Conservation (phyloP, 2,797 vertebrate genomes). For the Dicrostonyx torquatus region DNA sequence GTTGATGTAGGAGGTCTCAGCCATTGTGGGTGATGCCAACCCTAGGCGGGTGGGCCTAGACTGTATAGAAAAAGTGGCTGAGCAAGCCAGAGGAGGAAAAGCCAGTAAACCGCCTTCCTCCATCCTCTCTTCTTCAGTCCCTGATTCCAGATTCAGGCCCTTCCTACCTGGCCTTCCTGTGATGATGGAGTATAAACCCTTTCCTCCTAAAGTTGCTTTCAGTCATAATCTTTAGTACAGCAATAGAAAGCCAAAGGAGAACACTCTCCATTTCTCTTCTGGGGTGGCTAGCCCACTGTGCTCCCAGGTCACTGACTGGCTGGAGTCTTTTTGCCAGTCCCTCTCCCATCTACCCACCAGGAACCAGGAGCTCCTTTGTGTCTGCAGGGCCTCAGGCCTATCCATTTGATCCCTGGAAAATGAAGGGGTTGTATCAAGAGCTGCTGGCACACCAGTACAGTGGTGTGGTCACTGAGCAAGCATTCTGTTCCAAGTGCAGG, state of each 20-base stretch:
- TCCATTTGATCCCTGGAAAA: not conserved
- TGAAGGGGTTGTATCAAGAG: not conserved
- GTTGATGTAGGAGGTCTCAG: not conserved
- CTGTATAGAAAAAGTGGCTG: not conserved
- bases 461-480: not conserved
- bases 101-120: not conserved
- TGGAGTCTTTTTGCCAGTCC: not conserved
- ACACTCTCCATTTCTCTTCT: not conserved
- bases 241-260: not conserved
- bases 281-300: too few relatives aligned
- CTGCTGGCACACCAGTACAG: not conserved
- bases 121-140: not conserved
- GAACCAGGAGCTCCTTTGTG: not conserved
- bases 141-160: not conserved
- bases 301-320: not conserved
- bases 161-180: not conserved
- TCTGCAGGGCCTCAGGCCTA: not conserved
- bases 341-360: too few relatives aligned
- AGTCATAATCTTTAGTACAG: not conserved
- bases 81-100: not conserved
- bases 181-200: not conserved
- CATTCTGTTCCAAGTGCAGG: not conserved
- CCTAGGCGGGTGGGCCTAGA: not conserved
- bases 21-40: not conserved
- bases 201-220: not conserved